Conservation (phyloP, 2,113 vertebrate genomes). For the Oxyura jamaicensis region DNA sequence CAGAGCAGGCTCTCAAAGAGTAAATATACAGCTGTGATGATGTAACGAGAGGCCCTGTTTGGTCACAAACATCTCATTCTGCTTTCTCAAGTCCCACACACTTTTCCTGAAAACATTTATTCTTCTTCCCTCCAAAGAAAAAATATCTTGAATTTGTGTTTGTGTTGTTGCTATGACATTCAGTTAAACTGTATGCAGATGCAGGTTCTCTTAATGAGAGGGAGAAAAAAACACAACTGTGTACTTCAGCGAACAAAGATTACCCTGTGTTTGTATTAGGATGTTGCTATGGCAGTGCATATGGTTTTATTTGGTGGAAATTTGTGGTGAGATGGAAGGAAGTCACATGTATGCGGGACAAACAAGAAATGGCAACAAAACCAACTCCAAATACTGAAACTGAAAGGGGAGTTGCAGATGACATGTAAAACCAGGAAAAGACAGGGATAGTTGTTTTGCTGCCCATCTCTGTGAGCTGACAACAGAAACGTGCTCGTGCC, state of each 20-base stretch:
- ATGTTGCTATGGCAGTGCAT: slow-evolving; percentile 79
- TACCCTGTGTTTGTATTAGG: slow-evolving; percentile 76
- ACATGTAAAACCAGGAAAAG: background rate
- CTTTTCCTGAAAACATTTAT: slow-evolving; percentile 51
- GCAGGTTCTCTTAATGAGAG: slow-evolving; percentile 69
- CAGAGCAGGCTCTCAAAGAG: background rate
- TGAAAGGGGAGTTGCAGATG: background rate
- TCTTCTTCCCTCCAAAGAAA: slow-evolving; percentile 42
- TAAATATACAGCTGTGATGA: background rate
- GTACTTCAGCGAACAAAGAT: slow-evolving; percentile 71
- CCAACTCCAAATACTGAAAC: slow-evolving; percentile 20
- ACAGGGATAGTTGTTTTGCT: background rate
- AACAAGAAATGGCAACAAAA: slow-evolving; percentile 64
- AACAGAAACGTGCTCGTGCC: background rate
- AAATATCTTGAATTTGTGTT: slow-evolving; percentile 61
- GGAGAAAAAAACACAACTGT: slow-evolving; percentile 46
- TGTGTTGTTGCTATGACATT: slow-evolving; percentile 77
- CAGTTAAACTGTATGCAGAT: slow-evolving; percentile 74
- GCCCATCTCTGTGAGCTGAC: background rate
- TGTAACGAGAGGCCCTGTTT: slow-evolving; percentile 11
- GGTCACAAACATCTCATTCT: slow-evolving; percentile 59
- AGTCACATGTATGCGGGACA: slow-evolving; percentile 57
- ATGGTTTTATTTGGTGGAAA: slow-evolving; percentile 79
- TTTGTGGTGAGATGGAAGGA: slow-evolving; percentile 65
- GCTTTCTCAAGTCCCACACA: slow-evolving; percentile 48